Evolutionary conservation across 2,888 invertebrate species (phyloP).

Genomic region (Vandiemenella viatica): DNA sequence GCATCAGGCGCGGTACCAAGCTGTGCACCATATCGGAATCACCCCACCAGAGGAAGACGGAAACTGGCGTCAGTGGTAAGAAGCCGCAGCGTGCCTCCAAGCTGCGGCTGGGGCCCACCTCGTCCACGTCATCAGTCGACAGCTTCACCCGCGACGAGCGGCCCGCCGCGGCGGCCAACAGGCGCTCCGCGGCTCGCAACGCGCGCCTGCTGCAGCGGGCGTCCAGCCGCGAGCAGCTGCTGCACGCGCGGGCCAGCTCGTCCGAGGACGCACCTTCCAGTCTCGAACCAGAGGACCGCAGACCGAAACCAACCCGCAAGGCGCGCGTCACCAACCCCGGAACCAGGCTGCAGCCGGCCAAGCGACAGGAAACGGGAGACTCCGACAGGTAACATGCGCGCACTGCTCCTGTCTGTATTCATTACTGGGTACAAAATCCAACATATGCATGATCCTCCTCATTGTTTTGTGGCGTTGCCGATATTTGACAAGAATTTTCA

Average conservation of each 20-base stretch:
- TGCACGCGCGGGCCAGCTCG: constrained; percentile 29
- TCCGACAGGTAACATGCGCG: too few species aligned
- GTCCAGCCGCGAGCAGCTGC: constrained; percentile 30
- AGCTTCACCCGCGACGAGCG: constrained; percentile 21
- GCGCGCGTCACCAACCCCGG: too few species aligned
- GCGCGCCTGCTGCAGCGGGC: constrained; percentile 34
- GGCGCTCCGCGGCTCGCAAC: constrained; percentile 18
- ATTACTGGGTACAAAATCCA: too few species aligned
- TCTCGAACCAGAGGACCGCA: too few species aligned
- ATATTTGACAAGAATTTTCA: too few species aligned
- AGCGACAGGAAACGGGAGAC: too few species aligned
- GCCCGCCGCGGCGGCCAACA: constrained; percentile 7
- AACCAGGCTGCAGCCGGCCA: too few species aligned
- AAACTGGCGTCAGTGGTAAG: not conserved
- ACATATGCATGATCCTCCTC: too few species aligned
- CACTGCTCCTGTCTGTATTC: too few species aligned
- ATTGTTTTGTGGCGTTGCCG: too few species aligned
- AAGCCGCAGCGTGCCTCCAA: constrained; percentile 22
- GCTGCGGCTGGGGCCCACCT: constrained; percentile 24
- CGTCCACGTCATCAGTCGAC: constrained; percentile 26
- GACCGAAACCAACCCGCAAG: too few species aligned
- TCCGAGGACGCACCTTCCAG: constrained; percentile 33
- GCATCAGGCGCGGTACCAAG: constrained; percentile 19
- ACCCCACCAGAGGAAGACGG: not conserved
- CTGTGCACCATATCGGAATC: constrained; percentile 9